A percentile compares a stretch with the other conserved stretches of the same genome.
These are phyloP conservation scores for Lordiphosa fenestrarum DNA, from an alignment of 2,888 invertebrate species.

Conservation along the genomic window DNA sequence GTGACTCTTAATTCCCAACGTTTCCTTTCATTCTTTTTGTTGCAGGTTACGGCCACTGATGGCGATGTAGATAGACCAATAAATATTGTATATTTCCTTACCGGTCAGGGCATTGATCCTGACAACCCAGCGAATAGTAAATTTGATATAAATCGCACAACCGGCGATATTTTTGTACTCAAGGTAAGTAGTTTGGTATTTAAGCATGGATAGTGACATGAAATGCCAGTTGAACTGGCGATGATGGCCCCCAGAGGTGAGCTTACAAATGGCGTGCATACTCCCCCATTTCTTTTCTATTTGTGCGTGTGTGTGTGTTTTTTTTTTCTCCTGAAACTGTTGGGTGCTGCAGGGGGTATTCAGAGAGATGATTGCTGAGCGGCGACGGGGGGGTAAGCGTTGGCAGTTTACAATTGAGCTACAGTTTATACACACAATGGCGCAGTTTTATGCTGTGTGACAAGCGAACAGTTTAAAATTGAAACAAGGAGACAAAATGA, in stretches of 20 bases:
- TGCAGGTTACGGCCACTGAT: constrained; percentile 97
- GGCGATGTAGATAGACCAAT: constrained; percentile 97
- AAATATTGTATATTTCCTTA: constrained; percentile 96
- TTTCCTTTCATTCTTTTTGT: constrained; percentile 8
- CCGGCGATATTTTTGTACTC: constrained; percentile 96
- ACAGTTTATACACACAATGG: constrained; percentile 50
- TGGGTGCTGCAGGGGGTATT: constrained; percentile 18
- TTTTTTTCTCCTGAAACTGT: constrained; percentile 18
- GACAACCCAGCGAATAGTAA: constrained; percentile 97
- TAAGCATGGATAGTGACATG: not conserved
- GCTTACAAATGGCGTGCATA: constrained; percentile 22
- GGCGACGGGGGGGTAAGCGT: constrained; percentile 5
- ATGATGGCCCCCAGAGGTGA: constrained; percentile 11
- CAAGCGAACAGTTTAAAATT: constrained; percentile 31
- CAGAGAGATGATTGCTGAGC: constrained; percentile 27
- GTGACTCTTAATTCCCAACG: constrained; percentile 13
- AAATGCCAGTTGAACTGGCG: constrained; percentile 2
- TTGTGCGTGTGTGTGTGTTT: not conserved
- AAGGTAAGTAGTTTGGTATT: constrained; percentile 85
- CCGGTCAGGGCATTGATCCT: constrained; percentile 97
- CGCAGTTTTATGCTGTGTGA: constrained; percentile 48
- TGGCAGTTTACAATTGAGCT: constrained; percentile 55
- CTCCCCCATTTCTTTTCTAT: not conserved
- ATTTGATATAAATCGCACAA: constrained; percentile 97
- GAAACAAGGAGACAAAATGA: not conserved